Evolutionary conservation across 2,113 vertebrate species (phyloP).

Genomic region (Psammodynastes pulverulentus): DNA sequence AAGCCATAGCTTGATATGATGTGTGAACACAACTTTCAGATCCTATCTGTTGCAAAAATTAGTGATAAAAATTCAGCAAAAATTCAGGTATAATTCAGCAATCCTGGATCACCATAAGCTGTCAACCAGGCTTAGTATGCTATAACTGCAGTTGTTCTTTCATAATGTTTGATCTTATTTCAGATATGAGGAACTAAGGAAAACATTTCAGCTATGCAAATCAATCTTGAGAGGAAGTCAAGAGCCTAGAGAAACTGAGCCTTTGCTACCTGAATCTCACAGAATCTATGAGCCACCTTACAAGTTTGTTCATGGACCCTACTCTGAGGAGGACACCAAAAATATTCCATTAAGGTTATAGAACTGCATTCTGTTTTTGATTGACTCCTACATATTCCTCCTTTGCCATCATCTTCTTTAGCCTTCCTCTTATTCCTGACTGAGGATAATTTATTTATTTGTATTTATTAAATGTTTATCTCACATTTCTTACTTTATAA

Average conservation of each 20-base stretch:
- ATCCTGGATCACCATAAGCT: neutral
- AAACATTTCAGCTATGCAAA: slow-evolving; percentile 33
- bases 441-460: neutral
- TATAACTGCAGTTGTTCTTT: neutral
- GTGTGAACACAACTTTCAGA: neutral
- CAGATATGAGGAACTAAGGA: slow-evolving; percentile 54
- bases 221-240: slow-evolving; percentile 47
- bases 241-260: slow-evolving; percentile 34
- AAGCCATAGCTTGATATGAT: neutral
- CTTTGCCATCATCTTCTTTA: neutral
- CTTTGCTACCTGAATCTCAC: slow-evolving; percentile 48
- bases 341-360: slow-evolving; percentile 57
- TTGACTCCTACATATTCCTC: neutral
- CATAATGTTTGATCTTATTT: slow-evolving; percentile 21
- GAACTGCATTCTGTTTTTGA: neutral
- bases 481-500: neutral
- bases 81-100: neutral
- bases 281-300: slow-evolving; percentile 39
- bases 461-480: neutral
- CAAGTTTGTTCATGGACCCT: slow-evolving; percentile 59
- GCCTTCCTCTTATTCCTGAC: neutral
- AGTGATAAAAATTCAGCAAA: neutral
- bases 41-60: neutral
- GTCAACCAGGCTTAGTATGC: neutral
- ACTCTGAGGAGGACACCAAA: slow-evolving; percentile 59